phyloP scores from a whole-genome alignment of 2,113 vertebrate species.

The Tauraco erythrolophus region DNA sequence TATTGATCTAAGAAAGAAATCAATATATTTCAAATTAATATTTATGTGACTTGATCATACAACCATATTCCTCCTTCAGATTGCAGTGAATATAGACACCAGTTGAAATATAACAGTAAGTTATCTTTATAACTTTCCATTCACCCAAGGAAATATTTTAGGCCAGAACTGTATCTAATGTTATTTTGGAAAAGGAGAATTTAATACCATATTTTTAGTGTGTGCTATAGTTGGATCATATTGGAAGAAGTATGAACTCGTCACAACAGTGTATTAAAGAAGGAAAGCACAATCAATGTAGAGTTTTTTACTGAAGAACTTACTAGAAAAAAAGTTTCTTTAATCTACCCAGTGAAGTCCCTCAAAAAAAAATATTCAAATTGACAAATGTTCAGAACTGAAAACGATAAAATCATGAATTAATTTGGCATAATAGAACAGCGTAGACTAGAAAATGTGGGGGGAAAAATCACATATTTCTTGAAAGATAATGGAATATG shows the following conservation, averaged over 20 bases:
- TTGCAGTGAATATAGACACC: not conserved
- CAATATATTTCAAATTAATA: conserved; percentile 8
- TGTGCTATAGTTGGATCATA: not conserved
- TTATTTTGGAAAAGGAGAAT: not conserved
- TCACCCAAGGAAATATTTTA: not conserved
- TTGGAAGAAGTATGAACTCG: not conserved
- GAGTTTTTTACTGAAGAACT: not conserved
- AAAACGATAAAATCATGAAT: not conserved
- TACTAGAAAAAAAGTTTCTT: not conserved
- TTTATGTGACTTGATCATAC: not conserved
- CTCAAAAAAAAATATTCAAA: not conserved
- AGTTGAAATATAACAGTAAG: not conserved
- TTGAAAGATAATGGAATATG: not conserved
- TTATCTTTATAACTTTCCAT: not conserved
- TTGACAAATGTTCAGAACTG: not conserved
- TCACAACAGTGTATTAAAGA: not conserved
- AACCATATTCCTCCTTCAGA: not conserved
- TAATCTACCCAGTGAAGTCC: not conserved
- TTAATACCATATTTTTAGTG: not conserved
- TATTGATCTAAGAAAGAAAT: conserved; percentile 7
- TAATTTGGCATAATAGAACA: not conserved
- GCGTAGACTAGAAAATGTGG: not conserved
- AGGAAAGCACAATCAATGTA: not conserved
- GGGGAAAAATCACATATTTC: accelerated
- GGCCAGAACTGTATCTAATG: not conserved